A percentile compares a stretch with the other conserved stretches of the same genome.
Evolutionary conservation across 1,140 invertebrate genomes (phyloP).

Genomic region (Psix sp.): DNA sequence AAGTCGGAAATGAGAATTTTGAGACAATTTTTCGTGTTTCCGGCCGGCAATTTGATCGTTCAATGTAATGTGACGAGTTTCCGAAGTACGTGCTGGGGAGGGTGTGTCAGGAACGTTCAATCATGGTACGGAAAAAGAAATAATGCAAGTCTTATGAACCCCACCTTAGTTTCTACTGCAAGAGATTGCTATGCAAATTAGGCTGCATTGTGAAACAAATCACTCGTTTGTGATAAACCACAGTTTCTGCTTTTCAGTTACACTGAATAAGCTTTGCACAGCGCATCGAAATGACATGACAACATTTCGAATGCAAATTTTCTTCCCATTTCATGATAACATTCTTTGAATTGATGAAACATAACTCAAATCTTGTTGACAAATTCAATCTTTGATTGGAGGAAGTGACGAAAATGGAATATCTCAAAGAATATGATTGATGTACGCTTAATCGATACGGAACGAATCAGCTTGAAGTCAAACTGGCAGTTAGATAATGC

Average conservation of each 20-base stretch:
- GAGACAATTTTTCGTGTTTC: slow-evolving; percentile 42
- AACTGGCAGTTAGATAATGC: slow-evolving; percentile 14
- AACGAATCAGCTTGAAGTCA: slow-evolving; percentile 25
- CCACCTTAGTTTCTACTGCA: slow-evolving; percentile 39
- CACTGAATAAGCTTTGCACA: too few species aligned
- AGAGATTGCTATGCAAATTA: slow-evolving; percentile 54
- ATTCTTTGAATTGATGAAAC: too few species aligned
- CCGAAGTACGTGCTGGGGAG: slow-evolving; percentile 27
- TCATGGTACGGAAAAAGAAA: slow-evolving; percentile 53
- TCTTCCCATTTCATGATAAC: too few species aligned
- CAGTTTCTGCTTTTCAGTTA: too few species aligned
- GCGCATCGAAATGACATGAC: too few species aligned
- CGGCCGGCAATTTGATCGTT: slow-evolving; percentile 42
- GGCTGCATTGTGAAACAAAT: slow-evolving; percentile 41
- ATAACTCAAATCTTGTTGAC: too few species aligned
- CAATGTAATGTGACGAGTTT: slow-evolving; percentile 53
- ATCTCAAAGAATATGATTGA: slow-evolving; percentile 16
- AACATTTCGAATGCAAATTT: too few species aligned
- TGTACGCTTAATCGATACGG: slow-evolving; percentile 4
- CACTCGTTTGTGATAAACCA: slow-evolving; percentile 36
- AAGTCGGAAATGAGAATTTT: slow-evolving; percentile 35
- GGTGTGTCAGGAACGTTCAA: slow-evolving; percentile 51
- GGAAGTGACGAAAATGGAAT: too few species aligned
- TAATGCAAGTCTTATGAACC: slow-evolving; percentile 57
- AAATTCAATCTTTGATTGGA: too few species aligned